Evolutionary conservation across 2,888 invertebrate species (phyloP).

Genomic region (Ichneumoninae sp.): DNA sequence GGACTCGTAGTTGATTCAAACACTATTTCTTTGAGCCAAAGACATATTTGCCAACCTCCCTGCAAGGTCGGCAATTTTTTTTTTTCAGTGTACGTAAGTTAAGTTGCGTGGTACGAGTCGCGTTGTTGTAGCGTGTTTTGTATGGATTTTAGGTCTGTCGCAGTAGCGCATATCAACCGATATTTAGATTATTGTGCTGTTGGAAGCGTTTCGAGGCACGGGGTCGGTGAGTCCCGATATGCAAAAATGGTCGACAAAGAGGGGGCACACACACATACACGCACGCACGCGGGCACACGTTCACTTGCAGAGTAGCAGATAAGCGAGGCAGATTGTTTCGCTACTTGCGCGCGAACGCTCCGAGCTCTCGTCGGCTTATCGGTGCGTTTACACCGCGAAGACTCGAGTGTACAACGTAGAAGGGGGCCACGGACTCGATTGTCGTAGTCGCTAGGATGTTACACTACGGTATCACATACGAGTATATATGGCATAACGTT

Average conservation of each 20-base stretch:
- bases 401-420: constrained; percentile 24
- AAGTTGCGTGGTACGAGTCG: neutral
- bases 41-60: too few relatives aligned
- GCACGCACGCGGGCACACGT: neutral
- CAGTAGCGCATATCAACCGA: neutral
- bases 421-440: constrained; percentile 42
- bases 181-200: neutral
- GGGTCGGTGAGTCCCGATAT: constrained; percentile 45
- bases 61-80: too few relatives aligned
- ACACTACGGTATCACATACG: neutral
- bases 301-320: constrained; percentile 48
- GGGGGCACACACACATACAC: neutral
- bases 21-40: too few relatives aligned
- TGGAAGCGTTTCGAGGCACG: constrained; percentile 11
- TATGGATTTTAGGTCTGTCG: neutral
- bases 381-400: constrained; percentile 26
- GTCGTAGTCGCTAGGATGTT: neutral
- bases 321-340: constrained; percentile 64
- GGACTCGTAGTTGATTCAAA: too few relatives aligned
- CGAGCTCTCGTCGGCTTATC: constrained; percentile 28
- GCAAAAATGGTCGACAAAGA: constrained; percentile 49
- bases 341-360: constrained; percentile 6
- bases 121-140: neutral
- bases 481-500: neutral
- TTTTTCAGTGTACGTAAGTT: too few relatives aligned